Conservation (phyloP, 2,113 vertebrate species). For the Bos taurus region DNA sequence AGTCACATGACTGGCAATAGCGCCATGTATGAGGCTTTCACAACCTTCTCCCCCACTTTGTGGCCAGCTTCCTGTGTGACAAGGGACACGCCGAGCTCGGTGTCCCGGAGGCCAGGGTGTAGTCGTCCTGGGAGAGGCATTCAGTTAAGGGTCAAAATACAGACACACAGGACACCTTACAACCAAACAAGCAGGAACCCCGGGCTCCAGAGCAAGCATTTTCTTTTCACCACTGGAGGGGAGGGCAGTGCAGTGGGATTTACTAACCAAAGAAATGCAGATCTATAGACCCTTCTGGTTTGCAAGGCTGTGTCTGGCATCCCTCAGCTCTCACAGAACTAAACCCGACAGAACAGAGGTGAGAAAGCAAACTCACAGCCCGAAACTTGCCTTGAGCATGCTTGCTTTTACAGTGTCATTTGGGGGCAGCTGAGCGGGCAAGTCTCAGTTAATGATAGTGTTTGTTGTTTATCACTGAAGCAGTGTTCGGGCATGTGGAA, state of each 20-base stretch:
- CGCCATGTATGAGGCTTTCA: not conserved
- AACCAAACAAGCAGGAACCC: not conserved
- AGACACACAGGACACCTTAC: not conserved
- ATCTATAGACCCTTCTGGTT: not conserved
- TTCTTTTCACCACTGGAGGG: not conserved
- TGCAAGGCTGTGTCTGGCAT: not conserved
- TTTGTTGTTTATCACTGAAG: not conserved
- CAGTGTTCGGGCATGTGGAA: not conserved
- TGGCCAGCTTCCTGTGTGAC: not conserved
- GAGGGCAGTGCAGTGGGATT: not conserved
- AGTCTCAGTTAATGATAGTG: slow-evolving; percentile 4
- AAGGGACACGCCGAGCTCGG: not conserved
- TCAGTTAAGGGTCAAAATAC: not conserved
- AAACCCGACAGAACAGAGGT: not conserved
- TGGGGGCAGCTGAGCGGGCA: not conserved
- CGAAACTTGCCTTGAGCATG: not conserved
- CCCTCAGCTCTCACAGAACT: not conserved
- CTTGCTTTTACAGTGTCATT: not conserved
- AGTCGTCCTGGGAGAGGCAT: not conserved
- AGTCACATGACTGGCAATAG: not conserved
- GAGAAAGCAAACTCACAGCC: not conserved
- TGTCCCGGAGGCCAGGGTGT: not conserved
- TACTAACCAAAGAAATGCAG: not conserved
- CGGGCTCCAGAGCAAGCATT: not conserved
- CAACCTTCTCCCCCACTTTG: not conserved